Evolutionary conservation across 2,888 invertebrate genomes (phyloP), one percentile per base, ranked within the genome.

Genomic region (Leucophenga montana): DNA sequence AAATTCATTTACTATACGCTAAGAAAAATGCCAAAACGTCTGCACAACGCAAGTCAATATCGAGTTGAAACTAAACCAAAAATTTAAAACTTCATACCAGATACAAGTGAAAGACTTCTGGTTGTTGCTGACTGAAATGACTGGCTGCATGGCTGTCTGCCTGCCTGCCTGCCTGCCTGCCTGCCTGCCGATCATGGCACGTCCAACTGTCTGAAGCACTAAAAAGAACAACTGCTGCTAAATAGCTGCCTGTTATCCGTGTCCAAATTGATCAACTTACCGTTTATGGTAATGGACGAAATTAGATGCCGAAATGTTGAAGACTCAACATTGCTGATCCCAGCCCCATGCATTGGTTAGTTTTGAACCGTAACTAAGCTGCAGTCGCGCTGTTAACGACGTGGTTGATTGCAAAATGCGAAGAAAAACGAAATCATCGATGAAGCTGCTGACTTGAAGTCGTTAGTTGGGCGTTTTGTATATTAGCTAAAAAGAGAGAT

Each of bases 231-330:
- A 56, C 70, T 71, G 65, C 54, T 69, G 70, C 75, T 83, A 81
- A 80, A 80, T 79, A 78, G 79, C 78, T 79, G 75, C 78, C 82
- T 83, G 84, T 86, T 85, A 82, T 83, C 82, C 84, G 80, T 86
- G 83, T 78, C 83, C 82, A 84, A 82, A 83, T 80, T 78, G 83
- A 79, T 78, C 79, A 74, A 75, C 75, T 83, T 78, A 78, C 85
- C 85, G 76, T 85, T 84, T 86, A 86, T 83, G 85, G 85, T 79
- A 83, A 85, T 82, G 77, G 76, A 78, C 82, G 80, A 85, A 85
- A 85, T 85, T 85, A 79, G 79, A 84, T 78, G 79, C 81, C 84
- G 78, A 84, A 82, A 75, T 77, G 73, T 71, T 48, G 73, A 18
- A 44, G 44, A 16, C 39, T 61, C 27, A 57, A 27, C 18, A 0